Evolutionary conservation across 2,113 vertebrate species (phyloP).

Genomic region (Eolophus roseicapilla): DNA sequence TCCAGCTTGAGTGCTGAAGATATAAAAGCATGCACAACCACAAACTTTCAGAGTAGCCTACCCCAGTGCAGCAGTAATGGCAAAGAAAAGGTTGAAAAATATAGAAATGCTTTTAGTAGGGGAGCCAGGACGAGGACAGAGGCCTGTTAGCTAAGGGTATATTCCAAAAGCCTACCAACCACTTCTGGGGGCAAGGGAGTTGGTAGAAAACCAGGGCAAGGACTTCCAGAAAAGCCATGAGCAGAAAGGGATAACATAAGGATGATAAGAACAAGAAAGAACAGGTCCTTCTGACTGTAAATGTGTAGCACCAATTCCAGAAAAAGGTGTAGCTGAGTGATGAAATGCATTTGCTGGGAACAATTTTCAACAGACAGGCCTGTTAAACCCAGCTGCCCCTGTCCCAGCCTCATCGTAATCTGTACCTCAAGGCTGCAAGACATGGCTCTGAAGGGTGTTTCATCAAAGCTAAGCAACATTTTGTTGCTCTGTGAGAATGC

Average conservation of each 20-base stretch:
- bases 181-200: neutral
- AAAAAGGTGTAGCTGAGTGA: neutral
- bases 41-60: neutral
- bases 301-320: neutral
- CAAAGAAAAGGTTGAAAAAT: neutral
- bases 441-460: neutral
- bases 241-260: neutral
- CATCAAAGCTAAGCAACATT: neutral
- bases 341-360: neutral
- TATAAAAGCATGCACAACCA: rapidly evolving
- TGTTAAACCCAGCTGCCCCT: neutral
- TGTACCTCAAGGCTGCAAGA: neutral
- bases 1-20: neutral
- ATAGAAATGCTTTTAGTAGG: neutral
- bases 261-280: neutral
- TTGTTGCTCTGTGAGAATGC: neutral
- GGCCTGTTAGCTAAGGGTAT: neutral
- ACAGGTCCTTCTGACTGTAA: neutral
- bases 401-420: neutral
- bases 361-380: neutral
- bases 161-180: neutral
- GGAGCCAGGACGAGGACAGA: neutral
- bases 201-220: neutral
- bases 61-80: neutral
- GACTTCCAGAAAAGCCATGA: neutral